These are phyloP conservation scores for Argyresthia goedartella DNA, from an alignment of 2,888 invertebrate genomes.

Conservation along the genomic window DNA sequence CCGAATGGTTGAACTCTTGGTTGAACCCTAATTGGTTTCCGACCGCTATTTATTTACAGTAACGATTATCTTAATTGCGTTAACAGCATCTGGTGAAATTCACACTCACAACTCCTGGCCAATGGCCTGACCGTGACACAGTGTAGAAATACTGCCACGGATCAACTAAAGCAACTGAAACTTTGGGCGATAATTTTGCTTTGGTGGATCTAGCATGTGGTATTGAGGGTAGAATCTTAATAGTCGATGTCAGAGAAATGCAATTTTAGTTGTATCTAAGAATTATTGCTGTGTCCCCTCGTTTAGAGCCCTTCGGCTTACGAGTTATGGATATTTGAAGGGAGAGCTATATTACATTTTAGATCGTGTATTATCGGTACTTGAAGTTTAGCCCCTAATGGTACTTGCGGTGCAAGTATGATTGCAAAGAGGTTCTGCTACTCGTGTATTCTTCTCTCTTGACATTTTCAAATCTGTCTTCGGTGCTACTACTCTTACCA, in stretches of 20 bases:
- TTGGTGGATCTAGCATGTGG: background rate
- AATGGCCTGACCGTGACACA: constrained; percentile 13
- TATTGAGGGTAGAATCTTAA: background rate
- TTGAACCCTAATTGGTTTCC: constrained; percentile 54
- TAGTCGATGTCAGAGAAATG: constrained; percentile 28
- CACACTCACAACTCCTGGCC: constrained; percentile 36
- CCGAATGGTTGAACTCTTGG: constrained; percentile 18
- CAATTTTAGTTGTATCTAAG: constrained; percentile 48
- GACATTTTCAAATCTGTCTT: no score
- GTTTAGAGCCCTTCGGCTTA: constrained; percentile 24
- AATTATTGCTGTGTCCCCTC: constrained; percentile 25
- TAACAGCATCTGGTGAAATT: constrained; percentile 60
- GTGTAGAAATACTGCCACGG: background rate
- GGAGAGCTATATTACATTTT: constrained; percentile 31
- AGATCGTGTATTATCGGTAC: constrained; percentile 15
- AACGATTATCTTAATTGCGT: constrained; percentile 66
- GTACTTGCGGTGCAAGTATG: no score
- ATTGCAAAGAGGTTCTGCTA: no score
- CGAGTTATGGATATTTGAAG: constrained; percentile 36
- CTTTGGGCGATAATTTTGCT: background rate
- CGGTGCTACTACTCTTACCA: no score
- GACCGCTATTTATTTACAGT: constrained; percentile 64
- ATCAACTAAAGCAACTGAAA: background rate
- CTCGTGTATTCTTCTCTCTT: no score
- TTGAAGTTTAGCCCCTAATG: no score